phyloP scores from a whole-genome alignment of 1,140 invertebrate species.

The Apocrypta bakeri region DNA sequence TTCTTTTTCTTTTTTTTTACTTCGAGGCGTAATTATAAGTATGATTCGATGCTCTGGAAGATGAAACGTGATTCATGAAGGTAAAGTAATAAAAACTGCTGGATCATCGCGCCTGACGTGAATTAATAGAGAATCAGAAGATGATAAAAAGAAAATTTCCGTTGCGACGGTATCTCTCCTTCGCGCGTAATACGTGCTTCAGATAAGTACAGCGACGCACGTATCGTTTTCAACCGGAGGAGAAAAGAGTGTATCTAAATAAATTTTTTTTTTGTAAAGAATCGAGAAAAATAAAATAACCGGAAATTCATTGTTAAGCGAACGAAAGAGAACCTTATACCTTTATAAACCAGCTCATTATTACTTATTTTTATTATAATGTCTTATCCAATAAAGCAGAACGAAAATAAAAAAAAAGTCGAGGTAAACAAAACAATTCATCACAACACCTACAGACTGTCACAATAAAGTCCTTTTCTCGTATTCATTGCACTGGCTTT shows the following conservation, averaged over 20 bases:
- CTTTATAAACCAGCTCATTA: background rate
- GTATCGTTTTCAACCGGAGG: background rate
- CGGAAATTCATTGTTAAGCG: conserved; percentile 31
- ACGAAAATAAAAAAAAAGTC: too few species aligned
- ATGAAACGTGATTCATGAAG: too few species aligned
- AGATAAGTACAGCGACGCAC: conserved; percentile 17
- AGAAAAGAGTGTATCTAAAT: background rate
- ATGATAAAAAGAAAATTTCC: too few species aligned
- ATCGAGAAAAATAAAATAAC: conserved; percentile 32
- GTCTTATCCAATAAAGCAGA: background rate
- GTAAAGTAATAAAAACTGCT: too few species aligned
- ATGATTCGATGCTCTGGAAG: too few species aligned
- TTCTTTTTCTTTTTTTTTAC: too few species aligned
- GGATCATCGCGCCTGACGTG: too few species aligned
- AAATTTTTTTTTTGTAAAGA: background rate
- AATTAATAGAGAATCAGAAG: too few species aligned
- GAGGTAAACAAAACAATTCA: too few species aligned
- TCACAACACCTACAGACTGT: too few species aligned
- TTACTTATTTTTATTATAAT: background rate
- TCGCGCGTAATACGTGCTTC: background rate
- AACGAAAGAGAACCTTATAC: background rate
- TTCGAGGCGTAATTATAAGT: too few species aligned
- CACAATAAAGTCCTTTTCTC: background rate
- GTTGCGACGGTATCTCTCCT: background rate
- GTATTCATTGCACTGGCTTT: background rate